These are phyloP conservation scores for Diaphora mendica DNA, from an alignment of 2,888 invertebrate genomes.

Conservation along the genomic window DNA sequence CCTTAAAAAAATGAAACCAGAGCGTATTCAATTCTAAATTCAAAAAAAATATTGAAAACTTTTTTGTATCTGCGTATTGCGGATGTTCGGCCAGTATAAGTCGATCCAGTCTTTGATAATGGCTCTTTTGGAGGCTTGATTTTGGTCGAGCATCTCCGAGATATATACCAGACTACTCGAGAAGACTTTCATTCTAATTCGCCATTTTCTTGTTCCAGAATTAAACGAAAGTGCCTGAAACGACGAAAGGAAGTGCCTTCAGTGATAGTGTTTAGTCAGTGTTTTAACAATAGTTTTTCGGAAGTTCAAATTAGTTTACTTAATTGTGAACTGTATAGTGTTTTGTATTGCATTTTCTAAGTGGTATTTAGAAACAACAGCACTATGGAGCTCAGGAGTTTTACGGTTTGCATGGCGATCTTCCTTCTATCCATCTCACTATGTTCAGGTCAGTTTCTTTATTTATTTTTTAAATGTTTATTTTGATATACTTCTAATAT, in stretches of 20 bases:
- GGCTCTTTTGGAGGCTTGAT: not conserved
- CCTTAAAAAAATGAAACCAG: slow-evolving; percentile 4
- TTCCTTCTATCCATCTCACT: slow-evolving; percentile 67
- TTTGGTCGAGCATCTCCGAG: not conserved
- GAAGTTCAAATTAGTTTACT: slow-evolving; percentile 51
- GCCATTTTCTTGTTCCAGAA: slow-evolving; percentile 58
- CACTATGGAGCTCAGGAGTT: slow-evolving; percentile 72
- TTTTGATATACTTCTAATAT: no score
- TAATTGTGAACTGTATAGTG: slow-evolving; percentile 58
- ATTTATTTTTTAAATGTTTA: not conserved
- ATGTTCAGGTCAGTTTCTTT: slow-evolving; percentile 70
- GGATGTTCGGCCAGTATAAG: not conserved
- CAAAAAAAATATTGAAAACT: no score
- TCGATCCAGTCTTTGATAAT: not conserved
- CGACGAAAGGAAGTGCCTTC: slow-evolving; percentile 76
- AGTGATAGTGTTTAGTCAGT: slow-evolving; percentile 70
- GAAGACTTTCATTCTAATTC: not conserved
- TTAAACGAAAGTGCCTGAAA: slow-evolving; percentile 70
- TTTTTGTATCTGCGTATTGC: not conserved
- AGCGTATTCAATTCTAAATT: slow-evolving; percentile 9
- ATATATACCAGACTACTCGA: not conserved
- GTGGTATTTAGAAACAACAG: slow-evolving; percentile 46
- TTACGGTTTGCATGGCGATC: slow-evolving; percentile 66
- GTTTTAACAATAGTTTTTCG: slow-evolving; percentile 53
- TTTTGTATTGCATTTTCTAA: slow-evolving; percentile 52